phyloP scores from a whole-genome alignment of 1,140 invertebrate genomes.

The Orius insidiosus region DNA sequence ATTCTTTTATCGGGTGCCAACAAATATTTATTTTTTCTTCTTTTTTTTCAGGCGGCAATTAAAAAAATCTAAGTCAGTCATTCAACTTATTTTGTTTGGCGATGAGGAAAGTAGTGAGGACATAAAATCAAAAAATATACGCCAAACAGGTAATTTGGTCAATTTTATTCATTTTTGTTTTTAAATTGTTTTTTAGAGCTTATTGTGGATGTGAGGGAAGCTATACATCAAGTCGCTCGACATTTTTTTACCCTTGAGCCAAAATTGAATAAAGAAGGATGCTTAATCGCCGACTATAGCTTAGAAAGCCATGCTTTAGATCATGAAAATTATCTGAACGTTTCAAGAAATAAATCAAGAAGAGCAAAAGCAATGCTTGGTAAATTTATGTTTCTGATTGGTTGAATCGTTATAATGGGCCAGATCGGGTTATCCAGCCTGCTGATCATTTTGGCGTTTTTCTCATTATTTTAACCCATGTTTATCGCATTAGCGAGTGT shows the following conservation, averaged over 20 bases:
- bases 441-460: too few relatives aligned
- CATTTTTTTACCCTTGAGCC: constrained; percentile 75
- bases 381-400: too few relatives aligned
- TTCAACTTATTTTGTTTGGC: constrained; percentile 79
- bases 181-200: constrained; percentile 43
- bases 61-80: constrained; percentile 75
- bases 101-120: constrained; percentile 54
- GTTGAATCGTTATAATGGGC: too few relatives aligned
- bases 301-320: constrained; percentile 90
- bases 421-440: too few relatives aligned
- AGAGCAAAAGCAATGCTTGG: constrained; percentile 84
- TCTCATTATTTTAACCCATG: too few relatives aligned
- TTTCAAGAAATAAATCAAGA: constrained; percentile 66
- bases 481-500: too few relatives aligned
- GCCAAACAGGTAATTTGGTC: constrained; percentile 52
- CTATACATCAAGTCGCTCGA: constrained; percentile 77
- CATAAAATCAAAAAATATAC: constrained; percentile 89
- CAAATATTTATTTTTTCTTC: too few relatives aligned
- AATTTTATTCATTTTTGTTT: neutral
- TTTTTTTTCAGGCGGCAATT: constrained; percentile 57
- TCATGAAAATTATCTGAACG: constrained; percentile 85
- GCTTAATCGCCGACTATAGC: constrained; percentile 78
- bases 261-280: constrained; percentile 49
- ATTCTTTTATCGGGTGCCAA: neutral
- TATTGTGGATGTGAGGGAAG: constrained; percentile 88